These are phyloP conservation scores for Aphaenogaster floridana DNA, from an alignment of 1,140 invertebrate species.

Conservation along the genomic window DNA sequence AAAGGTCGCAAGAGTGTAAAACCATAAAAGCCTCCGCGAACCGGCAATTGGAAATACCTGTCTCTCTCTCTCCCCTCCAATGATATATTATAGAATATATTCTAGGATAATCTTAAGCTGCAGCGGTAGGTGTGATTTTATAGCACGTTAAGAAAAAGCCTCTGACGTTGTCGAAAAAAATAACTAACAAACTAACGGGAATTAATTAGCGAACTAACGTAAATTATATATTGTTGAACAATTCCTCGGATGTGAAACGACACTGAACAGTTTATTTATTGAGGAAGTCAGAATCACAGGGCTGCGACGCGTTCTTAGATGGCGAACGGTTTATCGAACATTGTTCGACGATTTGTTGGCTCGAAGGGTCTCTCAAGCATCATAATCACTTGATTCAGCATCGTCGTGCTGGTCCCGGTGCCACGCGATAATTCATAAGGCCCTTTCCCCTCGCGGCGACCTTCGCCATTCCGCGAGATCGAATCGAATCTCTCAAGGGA, in stretches of 20 bases:
- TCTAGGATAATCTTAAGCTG: background rate
- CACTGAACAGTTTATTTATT: background rate
- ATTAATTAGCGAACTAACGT: background rate
- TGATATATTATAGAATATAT: constrained; percentile 20
- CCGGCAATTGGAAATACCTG: background rate
- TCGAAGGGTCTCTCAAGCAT: background rate
- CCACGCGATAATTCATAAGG: constrained; percentile 68
- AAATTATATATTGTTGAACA: background rate
- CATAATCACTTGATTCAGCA: constrained; percentile 34
- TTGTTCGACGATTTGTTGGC: constrained; percentile 12
- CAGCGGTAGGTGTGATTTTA: background rate
- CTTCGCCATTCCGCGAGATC: constrained; percentile 74
- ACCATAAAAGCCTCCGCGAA: background rate
- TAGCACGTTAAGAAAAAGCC: background rate
- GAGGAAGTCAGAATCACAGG: background rate
- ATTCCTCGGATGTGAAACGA: background rate
- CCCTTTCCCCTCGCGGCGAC: constrained; percentile 63
- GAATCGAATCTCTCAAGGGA: constrained; percentile 71
- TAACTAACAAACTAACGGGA: background rate
- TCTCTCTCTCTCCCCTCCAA: background rate
- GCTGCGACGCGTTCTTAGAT: background rate
- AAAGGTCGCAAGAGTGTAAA: background rate
- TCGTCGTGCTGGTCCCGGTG: constrained; percentile 29
- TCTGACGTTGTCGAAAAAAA: background rate
- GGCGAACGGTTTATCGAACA: constrained; percentile 15